Base-by-base conservation (phyloP, 2,113 vertebrate genomes). In the Protobothrops flavoviridis region DNA sequence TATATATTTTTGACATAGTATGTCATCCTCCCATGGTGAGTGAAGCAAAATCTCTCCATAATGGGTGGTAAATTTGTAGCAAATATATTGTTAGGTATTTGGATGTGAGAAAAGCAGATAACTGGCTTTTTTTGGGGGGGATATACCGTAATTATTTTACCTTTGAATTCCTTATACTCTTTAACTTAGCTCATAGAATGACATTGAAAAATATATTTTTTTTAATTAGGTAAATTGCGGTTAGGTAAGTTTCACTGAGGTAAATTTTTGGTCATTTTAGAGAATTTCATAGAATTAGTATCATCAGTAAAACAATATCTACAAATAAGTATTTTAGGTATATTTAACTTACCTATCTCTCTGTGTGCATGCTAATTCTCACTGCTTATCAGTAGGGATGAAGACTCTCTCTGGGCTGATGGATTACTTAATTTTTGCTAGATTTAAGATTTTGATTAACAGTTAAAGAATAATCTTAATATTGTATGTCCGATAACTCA, bases 81-180 rank as follows among this genome's bases (percentile, higher is more conserved):
- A 96, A 55, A 89, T 1, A 92, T 91, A 94, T 90, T 94, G 85
- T 29, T 87, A 52, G 89, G 23, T 91, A 93, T 93, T 81, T 57
- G 39, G 92, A 3, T 45, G 3, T 24, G 43, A 93, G 91, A 95
- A 95, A 94, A 50, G 0, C 8, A 91, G 23, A 87, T 92, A 95
- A 92, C 59, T 94, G 91, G 10, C 90, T 95, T 96, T 92, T 50
- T 88, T 91, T 69, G 92, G 56, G 26, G 23, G 91, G 92, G 89
- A 11, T 0, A 0, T n/a, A n/a, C n/a, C n/a, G n/a, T 94, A 95
- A 95, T 69, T 93, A 15, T 4, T 95, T 64, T 91, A 74, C 9
- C 0, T 92, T 94, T 33, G 9, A 94, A 90, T 87, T 95, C 92
- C 92, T 90, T n/a, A 91, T 89, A 85, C 0, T 2, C 3, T 39